phyloP scores from a whole-genome alignment of 1,140 invertebrate genomes.

The Tetraneura akinire region DNA sequence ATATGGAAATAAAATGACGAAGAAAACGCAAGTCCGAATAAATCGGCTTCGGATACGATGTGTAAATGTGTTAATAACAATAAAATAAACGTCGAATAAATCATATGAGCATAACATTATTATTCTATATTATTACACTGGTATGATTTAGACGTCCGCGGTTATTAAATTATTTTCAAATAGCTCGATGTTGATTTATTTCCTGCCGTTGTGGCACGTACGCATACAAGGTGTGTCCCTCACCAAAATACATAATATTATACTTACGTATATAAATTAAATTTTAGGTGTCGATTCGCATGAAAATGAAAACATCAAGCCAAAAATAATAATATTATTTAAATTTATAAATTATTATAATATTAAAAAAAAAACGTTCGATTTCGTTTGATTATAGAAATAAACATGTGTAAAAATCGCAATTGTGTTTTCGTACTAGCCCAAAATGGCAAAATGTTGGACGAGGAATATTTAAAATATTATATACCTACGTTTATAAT shows the following conservation, averaged over 20 bases:
- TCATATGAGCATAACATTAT: neutral
- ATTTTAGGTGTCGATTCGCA: too few species aligned
- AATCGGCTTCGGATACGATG: neutral
- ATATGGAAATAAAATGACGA: neutral
- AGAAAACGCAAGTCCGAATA: neutral
- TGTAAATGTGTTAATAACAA: neutral
- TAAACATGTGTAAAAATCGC: too few species aligned
- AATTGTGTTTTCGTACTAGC: too few species aligned
- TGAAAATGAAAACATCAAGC: too few species aligned
- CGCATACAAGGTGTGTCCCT: neutral
- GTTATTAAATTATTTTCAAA: constrained; percentile 19
- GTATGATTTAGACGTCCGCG: neutral
- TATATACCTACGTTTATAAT: too few species aligned
- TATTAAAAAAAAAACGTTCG: too few species aligned
- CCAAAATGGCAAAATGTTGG: too few species aligned
- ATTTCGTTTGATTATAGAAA: too few species aligned
- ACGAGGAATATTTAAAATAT: too few species aligned
- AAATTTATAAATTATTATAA: too few species aligned
- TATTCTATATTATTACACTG: neutral
- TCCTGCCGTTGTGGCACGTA: too few species aligned
- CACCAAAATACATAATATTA: neutral
- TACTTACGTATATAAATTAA: neutral
- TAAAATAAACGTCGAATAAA: constrained; percentile 7
- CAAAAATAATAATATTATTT: too few species aligned
- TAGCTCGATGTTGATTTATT: neutral